These are phyloP conservation scores for Ciona savignyi DNA, from an alignment of 23 tunicate species.

Conservation along the genomic window DNA sequence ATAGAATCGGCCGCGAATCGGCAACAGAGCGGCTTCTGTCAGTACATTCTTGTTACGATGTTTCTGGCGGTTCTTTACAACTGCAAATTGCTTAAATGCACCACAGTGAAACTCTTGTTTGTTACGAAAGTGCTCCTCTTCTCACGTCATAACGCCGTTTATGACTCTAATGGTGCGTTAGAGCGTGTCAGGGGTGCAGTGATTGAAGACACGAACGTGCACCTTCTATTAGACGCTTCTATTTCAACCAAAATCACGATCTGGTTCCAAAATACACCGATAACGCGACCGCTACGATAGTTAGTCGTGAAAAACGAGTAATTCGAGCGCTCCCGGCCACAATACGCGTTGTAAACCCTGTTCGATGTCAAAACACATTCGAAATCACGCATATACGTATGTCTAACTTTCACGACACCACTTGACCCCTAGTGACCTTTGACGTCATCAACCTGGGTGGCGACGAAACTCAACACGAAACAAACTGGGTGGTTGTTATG, in stretches of 20 bases:
- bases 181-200: slow-evolving; percentile 25
- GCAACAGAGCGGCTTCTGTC: background rate
- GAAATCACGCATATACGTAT: slow-evolving; percentile 26
- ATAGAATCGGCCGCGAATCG: background rate
- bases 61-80: background rate
- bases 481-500: slow-evolving; percentile 19
- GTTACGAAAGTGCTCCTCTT: background rate
- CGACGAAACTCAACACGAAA: slow-evolving; percentile 8
- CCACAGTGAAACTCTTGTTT: background rate
- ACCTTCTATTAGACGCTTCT: background rate
- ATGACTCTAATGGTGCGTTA: slow-evolving; percentile 32
- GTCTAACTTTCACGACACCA: slow-evolving; percentile 13
- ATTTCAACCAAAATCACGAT: background rate
- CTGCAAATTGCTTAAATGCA: background rate
- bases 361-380: background rate
- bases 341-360: background rate
- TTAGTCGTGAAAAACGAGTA: no score
- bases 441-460: slow-evolving; percentile 20
- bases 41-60: background rate
- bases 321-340: background rate
- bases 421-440: slow-evolving; percentile 20
- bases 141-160: slow-evolving; percentile 1
- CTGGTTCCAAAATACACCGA: no score
- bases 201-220: slow-evolving; percentile 15
- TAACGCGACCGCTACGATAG: no score